Base-by-base conservation (phyloP, 2,888 invertebrate species). In the Phania funesta region DNA sequence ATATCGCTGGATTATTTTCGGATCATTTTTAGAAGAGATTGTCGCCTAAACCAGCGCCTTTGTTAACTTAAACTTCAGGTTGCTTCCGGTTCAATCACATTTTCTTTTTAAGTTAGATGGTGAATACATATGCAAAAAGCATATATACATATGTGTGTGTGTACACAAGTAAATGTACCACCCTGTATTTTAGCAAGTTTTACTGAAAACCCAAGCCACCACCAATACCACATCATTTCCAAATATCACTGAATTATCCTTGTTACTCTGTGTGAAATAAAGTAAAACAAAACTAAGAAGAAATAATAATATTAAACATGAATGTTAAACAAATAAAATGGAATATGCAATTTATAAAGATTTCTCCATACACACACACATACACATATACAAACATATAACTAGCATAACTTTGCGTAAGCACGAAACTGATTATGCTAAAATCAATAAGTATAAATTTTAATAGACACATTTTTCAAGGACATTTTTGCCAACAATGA, bases 381-480 rank as follows among this genome's bases (percentile, higher is more conserved):
- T 1, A 22, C 7, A 38, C 2, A 3, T 38, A 6, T 11, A 11
- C 13, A 22, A 11, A 54, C 18, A 35, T 13, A 48, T 5, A 46
- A 35, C 22, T 35, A 24, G 35, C 35, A 16, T 24, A 65, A 67
- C 7, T 24, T 52, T 67, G 7, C 24, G 38, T 50, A 26, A 74
- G 44, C 44, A 65, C 56, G 35, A 74, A 29, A 3, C 8, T 46
- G 46, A 11, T 60, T 38, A 16, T 26, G 24, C 44, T 29, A 50
- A 76, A 76, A 68, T 76, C 76, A 68, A 60, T 62, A 68, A 60
- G 46, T 32, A 60, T 32, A 76, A 50, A 50, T 44, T 76, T 58
- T 67, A 65, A 76, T 32, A 26, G n/a, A 5, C 35, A 22, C 7
- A 67, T n/a, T 52, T 46, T 56, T 74, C 56, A 65, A 56, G 74